These are phyloP conservation scores for Pissodes strobi DNA, from an alignment of 1,140 invertebrate genomes.

Conservation along the genomic window DNA sequence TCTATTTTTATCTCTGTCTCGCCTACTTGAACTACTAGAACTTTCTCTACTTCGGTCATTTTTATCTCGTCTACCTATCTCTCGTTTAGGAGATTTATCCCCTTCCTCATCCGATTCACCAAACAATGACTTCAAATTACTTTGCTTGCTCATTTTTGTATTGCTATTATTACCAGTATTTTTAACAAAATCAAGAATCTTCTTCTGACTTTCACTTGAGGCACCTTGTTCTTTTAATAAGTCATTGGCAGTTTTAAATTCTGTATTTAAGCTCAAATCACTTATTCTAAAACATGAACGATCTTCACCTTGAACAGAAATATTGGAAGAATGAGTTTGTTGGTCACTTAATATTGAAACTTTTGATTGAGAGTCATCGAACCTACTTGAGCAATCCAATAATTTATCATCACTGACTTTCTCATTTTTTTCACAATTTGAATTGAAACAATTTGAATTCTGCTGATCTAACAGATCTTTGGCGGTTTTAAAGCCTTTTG, in stretches of 20 bases:
- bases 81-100: background rate
- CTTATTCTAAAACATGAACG: background rate
- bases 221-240: constrained; percentile 7
- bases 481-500: constrained; percentile 35
- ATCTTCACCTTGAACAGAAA: too few species aligned
- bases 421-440: background rate
- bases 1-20: constrained; percentile 20
- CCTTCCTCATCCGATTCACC: constrained; percentile 36
- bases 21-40: constrained; percentile 11
- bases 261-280: background rate
- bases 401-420: too few species aligned
- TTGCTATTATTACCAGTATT: background rate
- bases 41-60: background rate
- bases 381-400: too few species aligned
- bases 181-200: background rate
- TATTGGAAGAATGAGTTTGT: too few species aligned
- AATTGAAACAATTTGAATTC: background rate
- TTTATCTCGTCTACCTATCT: background rate
- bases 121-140: constrained; percentile 32
- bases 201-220: background rate
- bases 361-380: too few species aligned
- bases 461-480: constrained; percentile 36
- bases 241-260: constrained; percentile 19
- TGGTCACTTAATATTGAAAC: too few species aligned
- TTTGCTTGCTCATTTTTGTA: constrained; percentile 21